Percentiles rank a stretch among this genome's conserved stretches.
These are phyloP conservation scores for Procapra przewalskii DNA, from an alignment of 2,113 vertebrate species.

Conservation along the genomic window DNA sequence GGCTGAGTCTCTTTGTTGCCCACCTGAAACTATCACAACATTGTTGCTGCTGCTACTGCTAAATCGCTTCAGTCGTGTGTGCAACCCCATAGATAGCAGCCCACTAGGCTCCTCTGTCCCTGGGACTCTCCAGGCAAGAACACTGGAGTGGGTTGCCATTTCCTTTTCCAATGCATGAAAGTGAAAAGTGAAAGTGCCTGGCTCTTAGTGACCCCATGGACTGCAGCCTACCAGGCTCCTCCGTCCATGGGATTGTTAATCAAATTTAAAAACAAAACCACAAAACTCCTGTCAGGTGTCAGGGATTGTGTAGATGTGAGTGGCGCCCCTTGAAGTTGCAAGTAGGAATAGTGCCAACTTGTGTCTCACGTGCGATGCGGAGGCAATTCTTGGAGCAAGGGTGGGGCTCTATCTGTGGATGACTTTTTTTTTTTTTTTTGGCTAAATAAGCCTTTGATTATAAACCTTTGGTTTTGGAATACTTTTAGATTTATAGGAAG, in stretches of 20 bases:
- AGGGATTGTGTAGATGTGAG: not conserved
- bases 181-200: too few species aligned
- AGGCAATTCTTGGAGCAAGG: not conserved
- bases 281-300: not conserved
- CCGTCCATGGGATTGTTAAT: not conserved
- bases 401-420: not conserved
- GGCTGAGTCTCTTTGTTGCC: not conserved
- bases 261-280: not conserved
- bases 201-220: too few species aligned
- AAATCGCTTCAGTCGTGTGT: too few species aligned
- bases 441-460: not conserved
- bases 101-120: too few species aligned
- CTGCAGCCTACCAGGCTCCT: too few species aligned
- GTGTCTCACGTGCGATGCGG: accelerated
- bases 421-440: not conserved
- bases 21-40: not conserved
- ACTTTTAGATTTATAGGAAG: not conserved
- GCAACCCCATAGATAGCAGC: too few species aligned
- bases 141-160: too few species aligned
- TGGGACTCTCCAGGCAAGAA: too few species aligned
- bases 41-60: not conserved
- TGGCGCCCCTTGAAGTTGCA: not conserved
- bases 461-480: not conserved
- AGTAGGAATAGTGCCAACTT: not conserved
- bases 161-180: too few species aligned